Evolutionary conservation across 2,888 invertebrate genomes (phyloP), one percentile per base, ranked within the genome.

Genomic region (Galerucella pusilla): DNA sequence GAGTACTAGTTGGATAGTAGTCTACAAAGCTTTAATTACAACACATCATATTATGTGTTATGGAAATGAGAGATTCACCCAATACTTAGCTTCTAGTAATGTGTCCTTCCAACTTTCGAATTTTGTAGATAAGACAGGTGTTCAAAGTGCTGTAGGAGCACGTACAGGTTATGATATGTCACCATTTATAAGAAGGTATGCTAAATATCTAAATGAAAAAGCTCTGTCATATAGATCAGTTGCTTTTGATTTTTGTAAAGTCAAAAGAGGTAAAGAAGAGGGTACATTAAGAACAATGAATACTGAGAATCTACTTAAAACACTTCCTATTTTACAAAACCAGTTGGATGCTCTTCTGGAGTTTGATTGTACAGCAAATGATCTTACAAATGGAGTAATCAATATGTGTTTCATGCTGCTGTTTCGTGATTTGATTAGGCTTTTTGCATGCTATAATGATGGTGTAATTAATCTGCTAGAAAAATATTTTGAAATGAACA

Each of bases 401-500:
- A 99, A 98, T 87, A 97, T 98, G 92, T 96, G 97, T 87, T 99
- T 99, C 89, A 98, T 99, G 96, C 91, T 99, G 81, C 92, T 99
- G 78, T 99, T 99, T 90, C 93, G 99, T 88, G 99, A 99, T 92
- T 93, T 99, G 86, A 99, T 99, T 86, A 93, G 99, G 78, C 89
- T 94, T 77, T 99, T 99, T 90, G 99, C 99, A 77, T 98, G 99
- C 89, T 99, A 99, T 91, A 99, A 99, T 89, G 99, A 99, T 89
- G 99, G 99, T 81, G 97, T 99, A 82, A 99, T 99, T 84, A 99
- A 99, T 90, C 92, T 99, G 81, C 89, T 99, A 88, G 99, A 99
- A 90, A 99, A 99, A 89, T 99, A 97, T 90, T 99, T 99, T 89
- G 98, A 98, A 88, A 98, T 99, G 98, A 99, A 98, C 89, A 99